Evolutionary conservation across 2,113 vertebrate genomes (phyloP), one percentile per base, ranked within the genome.

Genomic region (Hypomesus transpacificus): DNA sequence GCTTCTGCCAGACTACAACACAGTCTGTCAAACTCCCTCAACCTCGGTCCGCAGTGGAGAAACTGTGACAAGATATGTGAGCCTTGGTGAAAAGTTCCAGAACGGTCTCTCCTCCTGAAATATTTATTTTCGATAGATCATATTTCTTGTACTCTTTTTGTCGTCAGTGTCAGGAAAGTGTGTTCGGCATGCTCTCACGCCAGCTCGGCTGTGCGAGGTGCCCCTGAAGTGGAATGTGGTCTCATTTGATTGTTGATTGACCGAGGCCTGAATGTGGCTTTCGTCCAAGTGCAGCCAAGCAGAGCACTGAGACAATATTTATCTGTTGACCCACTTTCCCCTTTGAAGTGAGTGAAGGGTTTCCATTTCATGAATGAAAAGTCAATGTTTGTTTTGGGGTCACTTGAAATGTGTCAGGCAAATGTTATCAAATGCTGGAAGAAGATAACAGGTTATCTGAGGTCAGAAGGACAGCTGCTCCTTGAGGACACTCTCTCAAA

Each of bases 341-440:
- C n/a, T 80, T 80, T 73, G 77, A 80, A 76, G 77, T 63, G 71
- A 34, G 9, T 51, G 56, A 46, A 68, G 22, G 70, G 69, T 71
- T 71, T 61, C 67, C 31, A 69, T 69, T 69, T 69, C 73, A 63
- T 79, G 65, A 79, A 79, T 79, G 68, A 62, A 72, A 72, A 68
- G 69, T 79, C 65, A 72, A 72, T 75, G 77, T 79, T 79, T 79
- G 77, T 66, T 75, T 62, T 69, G 62, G 73, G 59, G 54, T 67
- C 16, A 64, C 59, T 79, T 69, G 62, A 75, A 71, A 68, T 59
- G 64, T 68, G 69, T 46, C 64, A 64, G 58, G 51, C 22, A 75
- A 63, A 56, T 79, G 69, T 69, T 69, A 59, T 46, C 68, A 22
- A 22, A 66, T 5, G n/a, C 34, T 24, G 34, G 18, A 13, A 0